phyloP scores from a whole-genome alignment of 30 jellyfish, hydroid and myxozoan genomes.

The Phacellophora camtschatica region DNA sequence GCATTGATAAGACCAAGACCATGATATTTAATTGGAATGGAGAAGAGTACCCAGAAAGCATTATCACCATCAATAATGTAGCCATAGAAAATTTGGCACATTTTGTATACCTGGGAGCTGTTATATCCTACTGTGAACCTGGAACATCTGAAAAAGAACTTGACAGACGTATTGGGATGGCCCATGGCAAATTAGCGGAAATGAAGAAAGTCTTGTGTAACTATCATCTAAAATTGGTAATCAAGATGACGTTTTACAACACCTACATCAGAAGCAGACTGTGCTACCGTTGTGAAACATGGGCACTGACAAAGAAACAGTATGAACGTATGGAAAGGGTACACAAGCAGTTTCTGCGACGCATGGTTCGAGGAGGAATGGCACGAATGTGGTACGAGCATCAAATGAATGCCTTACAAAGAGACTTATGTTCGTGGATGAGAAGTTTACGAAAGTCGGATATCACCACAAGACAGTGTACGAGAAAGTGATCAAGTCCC shows the following conservation, averaged over 20 bases:
- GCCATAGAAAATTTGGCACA: slow-evolving; percentile 34
- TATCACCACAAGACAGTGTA: too few species aligned
- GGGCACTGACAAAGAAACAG: slow-evolving; percentile 14
- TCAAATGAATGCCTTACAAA: too few species aligned
- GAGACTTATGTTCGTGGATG: too few species aligned
- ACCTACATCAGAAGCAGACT: slow-evolving; percentile 33
- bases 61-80: not conserved
- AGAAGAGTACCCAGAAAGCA: slow-evolving; percentile 21
- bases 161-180: slow-evolving; percentile 34
- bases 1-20: not conserved
- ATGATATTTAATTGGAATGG: slow-evolving; percentile 1
- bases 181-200: slow-evolving; percentile 25
- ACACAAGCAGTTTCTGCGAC: not conserved
- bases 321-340: not conserved
- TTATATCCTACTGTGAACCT: slow-evolving; percentile 4
- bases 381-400: not conserved
- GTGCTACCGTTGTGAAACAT: slow-evolving; percentile 39
- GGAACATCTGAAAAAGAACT: slow-evolving; percentile 40
- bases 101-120: slow-evolving; percentile 8
- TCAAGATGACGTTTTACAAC: slow-evolving; percentile 30
- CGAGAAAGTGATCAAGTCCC: too few species aligned
- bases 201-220: slow-evolving; percentile 23
- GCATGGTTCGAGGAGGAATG: slow-evolving; percentile 2
- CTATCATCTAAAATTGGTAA: slow-evolving; percentile 13
- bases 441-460: too few species aligned